Base-by-base conservation (phyloP, 2,888 invertebrate species). In the Callyntrura guangdongensis region DNA sequence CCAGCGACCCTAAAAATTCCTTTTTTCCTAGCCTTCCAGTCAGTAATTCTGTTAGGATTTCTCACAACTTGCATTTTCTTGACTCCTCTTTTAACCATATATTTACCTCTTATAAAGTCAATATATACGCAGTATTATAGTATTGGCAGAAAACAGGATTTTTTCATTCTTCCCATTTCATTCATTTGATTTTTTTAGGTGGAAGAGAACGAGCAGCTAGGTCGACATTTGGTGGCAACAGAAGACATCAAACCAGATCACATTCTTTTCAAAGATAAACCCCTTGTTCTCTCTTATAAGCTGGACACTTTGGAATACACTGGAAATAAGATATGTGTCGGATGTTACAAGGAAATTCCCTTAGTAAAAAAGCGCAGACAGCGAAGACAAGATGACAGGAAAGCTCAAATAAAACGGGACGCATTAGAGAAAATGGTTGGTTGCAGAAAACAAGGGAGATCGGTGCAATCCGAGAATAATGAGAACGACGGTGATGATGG, bases 241-340 rank as follows among this genome's bases (percentile, higher is more conserved):
- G 96, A 97, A 92, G 96, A 96, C 61, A 96, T 98, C 45, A 96
- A 96, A 91, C 95, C 96, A 0, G 97, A 97, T 0, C 97, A 97
- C 94, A 95, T 97, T 1, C 95, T 98, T n/a, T 94, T 98, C 25
- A 96, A 96, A 92, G 97, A 97, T 94, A 97, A 97, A 94, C 96
- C 98, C 0, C 94, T 98, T 8, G 96, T 98, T 0, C 96, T 96
- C 91, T 98, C 97, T 0, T 98, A 98, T 0, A 95, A 97, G 0
- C 97, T 97, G 95, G 96, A 93, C 72, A 83, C 91, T 47, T 83
- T 92, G 79, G 91, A 93, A 59, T 91, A 86, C 84, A 90, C 92
- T 11, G 97, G 97, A 77, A 96, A 96, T 45, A 96, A 97, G 5
- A 96, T 97, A 92, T 98, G 98, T 94, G 95, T 98, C 6, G 97